These are phyloP conservation scores for Cantharis lateralis DNA, from an alignment of 2,888 invertebrate species.

Conservation along the genomic window DNA sequence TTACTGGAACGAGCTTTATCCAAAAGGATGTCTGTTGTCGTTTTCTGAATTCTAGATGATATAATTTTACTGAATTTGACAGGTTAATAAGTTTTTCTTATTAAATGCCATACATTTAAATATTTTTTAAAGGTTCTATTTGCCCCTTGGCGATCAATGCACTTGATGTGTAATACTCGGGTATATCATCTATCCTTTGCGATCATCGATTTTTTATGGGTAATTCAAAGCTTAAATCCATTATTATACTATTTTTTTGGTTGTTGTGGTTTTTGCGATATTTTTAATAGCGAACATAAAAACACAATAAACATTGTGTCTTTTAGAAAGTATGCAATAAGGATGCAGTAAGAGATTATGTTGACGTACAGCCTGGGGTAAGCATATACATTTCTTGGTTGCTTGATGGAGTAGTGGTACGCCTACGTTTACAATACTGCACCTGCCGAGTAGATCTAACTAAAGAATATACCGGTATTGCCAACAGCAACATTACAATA, in stretches of 20 bases:
- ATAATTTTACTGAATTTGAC: slow-evolving; percentile 23
- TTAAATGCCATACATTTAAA: slow-evolving; percentile 17
- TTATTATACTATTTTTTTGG: not conserved
- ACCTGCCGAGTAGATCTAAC: slow-evolving; percentile 23
- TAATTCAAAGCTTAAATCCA: not conserved
- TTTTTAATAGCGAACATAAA: not conserved
- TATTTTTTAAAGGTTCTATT: not conserved
- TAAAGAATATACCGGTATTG: slow-evolving; percentile 22
- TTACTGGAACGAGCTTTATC: slow-evolving; percentile 14
- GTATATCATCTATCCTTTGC: not conserved
- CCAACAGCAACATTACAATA: slow-evolving; percentile 25
- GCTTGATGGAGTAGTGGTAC: slow-evolving; percentile 26
- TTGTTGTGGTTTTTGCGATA: not conserved
- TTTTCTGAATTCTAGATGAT: slow-evolving; percentile 10
- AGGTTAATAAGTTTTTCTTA: slow-evolving; percentile 25
- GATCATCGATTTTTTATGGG: not conserved
- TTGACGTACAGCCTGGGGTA: slow-evolving; percentile 21
- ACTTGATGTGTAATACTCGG: not conserved
- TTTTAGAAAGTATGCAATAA: slow-evolving; percentile 11
- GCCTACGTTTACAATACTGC: slow-evolving; percentile 29
- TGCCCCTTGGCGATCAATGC: not conserved
- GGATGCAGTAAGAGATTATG: slow-evolving; percentile 20
- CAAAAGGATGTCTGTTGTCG: slow-evolving; percentile 13
- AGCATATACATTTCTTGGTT: slow-evolving; percentile 21
- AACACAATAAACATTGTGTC: slow-evolving; percentile 9